phyloP scores from a whole-genome alignment of 64 coral and sea anemone species.

The Stichodactyla mertensii region DNA sequence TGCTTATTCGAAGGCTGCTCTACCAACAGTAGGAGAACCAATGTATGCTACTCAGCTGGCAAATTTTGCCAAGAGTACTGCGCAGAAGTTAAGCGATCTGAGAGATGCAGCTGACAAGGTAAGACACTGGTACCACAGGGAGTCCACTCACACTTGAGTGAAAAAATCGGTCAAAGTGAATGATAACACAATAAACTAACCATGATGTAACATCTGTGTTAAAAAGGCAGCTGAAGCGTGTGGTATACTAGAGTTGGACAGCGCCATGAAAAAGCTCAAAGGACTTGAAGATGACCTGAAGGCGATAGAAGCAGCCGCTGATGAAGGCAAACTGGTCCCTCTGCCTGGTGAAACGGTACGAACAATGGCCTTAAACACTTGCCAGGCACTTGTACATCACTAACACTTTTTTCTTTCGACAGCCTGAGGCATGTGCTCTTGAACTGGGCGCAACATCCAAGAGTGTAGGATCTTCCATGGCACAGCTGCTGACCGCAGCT shows the following conservation, averaged over 20 bases:
- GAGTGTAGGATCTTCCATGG: conserved; percentile 97
- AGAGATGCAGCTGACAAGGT: conserved; percentile 94
- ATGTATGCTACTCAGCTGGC: conserved; percentile 88
- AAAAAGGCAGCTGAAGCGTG: conserved; percentile 84
- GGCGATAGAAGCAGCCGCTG: conserved; percentile 70
- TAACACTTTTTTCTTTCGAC: not conserved
- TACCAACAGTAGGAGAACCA: conserved; percentile 91
- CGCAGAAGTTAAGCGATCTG: conserved; percentile 66
- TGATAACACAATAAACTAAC: too few relatives aligned
- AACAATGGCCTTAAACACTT: not conserved
- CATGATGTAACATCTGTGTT: not conserved
- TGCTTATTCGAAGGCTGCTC: conserved; percentile 86
- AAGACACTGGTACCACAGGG: not conserved
- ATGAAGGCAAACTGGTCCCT: conserved; percentile 84
- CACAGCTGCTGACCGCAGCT: conserved; percentile 91
- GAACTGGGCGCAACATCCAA: conserved; percentile 97
- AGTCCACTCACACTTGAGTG: too few relatives aligned
- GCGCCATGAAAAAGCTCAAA: conserved; percentile 73
- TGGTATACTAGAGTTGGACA: conserved; percentile 93
- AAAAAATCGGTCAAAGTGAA: too few relatives aligned
- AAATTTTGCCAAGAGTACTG: conserved; percentile 92
- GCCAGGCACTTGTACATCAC: not conserved
- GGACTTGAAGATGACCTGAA: conserved; percentile 75
- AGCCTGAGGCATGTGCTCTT: conserved; percentile 89
- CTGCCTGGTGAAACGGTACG: conserved; percentile 91